Evolutionary conservation across 1,140 invertebrate species (phyloP).

Genomic region (Cryptotermes secundus): DNA sequence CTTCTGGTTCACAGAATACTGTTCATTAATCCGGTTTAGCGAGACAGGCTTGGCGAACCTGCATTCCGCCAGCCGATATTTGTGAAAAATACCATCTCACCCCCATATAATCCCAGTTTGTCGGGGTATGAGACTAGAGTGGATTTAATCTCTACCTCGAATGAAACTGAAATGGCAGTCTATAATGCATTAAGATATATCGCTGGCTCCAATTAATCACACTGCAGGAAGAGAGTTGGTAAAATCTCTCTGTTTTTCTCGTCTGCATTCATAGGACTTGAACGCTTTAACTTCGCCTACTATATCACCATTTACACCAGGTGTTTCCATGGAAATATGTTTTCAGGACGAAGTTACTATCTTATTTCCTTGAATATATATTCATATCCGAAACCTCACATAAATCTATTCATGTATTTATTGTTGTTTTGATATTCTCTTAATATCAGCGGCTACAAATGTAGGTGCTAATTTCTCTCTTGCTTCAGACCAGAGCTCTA

Average conservation of each 20-base stretch:
- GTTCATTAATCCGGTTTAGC: background rate
- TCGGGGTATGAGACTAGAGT: background rate
- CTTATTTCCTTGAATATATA: too few species aligned
- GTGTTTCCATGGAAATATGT: background rate
- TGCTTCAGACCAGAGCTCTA: too few species aligned
- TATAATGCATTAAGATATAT: slow-evolving; percentile 20
- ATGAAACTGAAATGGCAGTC: background rate
- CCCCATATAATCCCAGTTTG: background rate
- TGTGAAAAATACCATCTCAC: slow-evolving; percentile 9
- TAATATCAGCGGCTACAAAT: too few species aligned
- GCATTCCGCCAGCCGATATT: background rate
- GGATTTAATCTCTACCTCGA: background rate
- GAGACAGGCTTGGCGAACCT: slow-evolving; percentile 1
- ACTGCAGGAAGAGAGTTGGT: background rate
- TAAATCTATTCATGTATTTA: too few species aligned
- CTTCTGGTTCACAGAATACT: slow-evolving; percentile 2
- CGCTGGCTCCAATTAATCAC: slow-evolving; percentile 4
- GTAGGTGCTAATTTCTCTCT: too few species aligned
- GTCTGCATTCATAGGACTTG: background rate
- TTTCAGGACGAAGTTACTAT: background rate
- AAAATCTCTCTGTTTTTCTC: background rate
- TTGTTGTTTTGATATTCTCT: too few species aligned
- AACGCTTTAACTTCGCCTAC: background rate
- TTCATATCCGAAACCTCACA: too few species aligned
- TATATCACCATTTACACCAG: background rate